These are phyloP conservation scores for Girardinus metallicus DNA, from an alignment of 2,797 vertebrate species.

Conservation along the genomic window DNA sequence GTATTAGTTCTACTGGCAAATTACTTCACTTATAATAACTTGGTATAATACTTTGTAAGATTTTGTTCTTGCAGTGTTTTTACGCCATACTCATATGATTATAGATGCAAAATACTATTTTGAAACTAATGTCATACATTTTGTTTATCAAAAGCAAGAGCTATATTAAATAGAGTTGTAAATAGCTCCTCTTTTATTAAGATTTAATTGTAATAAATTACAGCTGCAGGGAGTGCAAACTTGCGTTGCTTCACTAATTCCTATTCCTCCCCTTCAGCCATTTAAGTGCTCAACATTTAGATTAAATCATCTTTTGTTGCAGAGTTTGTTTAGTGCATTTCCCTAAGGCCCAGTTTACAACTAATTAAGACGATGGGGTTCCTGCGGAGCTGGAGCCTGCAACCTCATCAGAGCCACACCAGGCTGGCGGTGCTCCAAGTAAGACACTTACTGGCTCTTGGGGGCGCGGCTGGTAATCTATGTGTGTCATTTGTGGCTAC, in stretches of 20 bases:
- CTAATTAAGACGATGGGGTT: neutral
- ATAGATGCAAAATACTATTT: neutral
- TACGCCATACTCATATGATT: neutral
- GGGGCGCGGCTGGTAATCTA: neutral
- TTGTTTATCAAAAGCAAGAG: neutral
- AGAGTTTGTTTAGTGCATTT: neutral
- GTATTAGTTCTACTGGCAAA: too few species aligned
- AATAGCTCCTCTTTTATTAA: neutral
- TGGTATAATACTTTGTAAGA: too few species aligned
- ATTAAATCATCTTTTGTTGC: slow-evolving; percentile 6
- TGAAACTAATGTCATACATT: neutral
- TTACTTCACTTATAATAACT: too few species aligned
- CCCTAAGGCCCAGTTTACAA: neutral
- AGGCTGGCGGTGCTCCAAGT: neutral
- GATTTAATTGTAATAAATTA: neutral
- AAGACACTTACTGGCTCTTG: neutral
- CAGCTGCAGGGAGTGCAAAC: neutral
- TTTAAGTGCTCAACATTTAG: slow-evolving; percentile 1
- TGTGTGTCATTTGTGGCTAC: neutral
- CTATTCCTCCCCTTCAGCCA: neutral
- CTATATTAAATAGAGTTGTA: neutral
- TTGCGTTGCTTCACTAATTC: neutral
- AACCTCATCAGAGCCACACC: neutral
- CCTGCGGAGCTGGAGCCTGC: neutral
- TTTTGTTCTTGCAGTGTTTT: neutral